Percentiles rank a stretch among this genome's conserved stretches.
Evolutionary conservation across 2,888 invertebrate species (phyloP).

Genomic region (Drosophila monieri): DNA sequence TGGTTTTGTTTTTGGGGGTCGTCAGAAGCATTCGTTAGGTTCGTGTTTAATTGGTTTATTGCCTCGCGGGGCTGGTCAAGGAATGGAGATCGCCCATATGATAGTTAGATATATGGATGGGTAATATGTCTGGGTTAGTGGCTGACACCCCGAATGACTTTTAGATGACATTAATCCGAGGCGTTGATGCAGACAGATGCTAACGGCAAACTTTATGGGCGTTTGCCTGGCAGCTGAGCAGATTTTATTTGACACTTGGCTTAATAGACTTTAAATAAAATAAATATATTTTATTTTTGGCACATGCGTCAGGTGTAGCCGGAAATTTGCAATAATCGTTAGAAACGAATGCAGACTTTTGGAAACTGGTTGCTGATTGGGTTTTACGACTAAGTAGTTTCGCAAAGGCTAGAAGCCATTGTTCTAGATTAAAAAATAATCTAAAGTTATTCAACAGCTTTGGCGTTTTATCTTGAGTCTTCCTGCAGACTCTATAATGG

Average conservation of each 20-base stretch:
- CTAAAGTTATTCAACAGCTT: background rate
- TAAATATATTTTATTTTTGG: conserved; percentile 9
- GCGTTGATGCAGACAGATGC: conserved; percentile 17
- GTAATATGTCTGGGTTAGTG: background rate
- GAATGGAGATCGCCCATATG: background rate
- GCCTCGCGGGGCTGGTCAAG: conserved; percentile 14
- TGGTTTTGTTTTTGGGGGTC: conserved; percentile 37
- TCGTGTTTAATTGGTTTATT: conserved; percentile 35
- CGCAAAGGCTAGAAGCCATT: conserved; percentile 37
- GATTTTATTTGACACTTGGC: conserved; percentile 14
- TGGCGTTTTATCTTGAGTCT: background rate
- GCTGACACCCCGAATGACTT: conserved; percentile 26
- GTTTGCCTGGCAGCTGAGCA: background rate
- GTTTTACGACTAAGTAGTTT: conserved; percentile 21
- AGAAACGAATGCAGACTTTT: conserved; percentile 28
- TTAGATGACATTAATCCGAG: conserved; percentile 38
- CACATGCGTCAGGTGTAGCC: conserved; percentile 39
- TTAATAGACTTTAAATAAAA: conserved; percentile 10
- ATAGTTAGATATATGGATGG: conserved; percentile 11
- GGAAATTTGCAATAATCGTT: conserved; percentile 38
- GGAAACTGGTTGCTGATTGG: conserved; percentile 27
- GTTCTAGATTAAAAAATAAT: conserved; percentile 23
- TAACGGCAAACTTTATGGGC: conserved; percentile 28
- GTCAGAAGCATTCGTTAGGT: conserved; percentile 17
- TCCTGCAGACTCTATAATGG: conserved; percentile 13